These are phyloP conservation scores for Apteryx owenii DNA, from an alignment of 2,113 vertebrate species.

Conservation along the genomic window DNA sequence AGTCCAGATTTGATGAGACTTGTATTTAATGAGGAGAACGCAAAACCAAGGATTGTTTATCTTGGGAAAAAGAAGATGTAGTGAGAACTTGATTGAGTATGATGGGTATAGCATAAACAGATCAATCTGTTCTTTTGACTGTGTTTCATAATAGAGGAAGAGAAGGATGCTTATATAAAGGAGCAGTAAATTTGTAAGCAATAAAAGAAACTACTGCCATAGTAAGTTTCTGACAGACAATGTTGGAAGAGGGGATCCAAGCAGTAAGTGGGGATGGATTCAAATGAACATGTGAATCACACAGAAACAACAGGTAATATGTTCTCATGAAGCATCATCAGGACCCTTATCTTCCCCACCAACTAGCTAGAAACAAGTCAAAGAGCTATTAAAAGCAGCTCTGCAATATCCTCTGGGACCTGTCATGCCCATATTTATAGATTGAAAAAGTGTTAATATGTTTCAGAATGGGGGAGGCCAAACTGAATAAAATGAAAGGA, in stretches of 20 bases:
- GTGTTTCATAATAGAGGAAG: neutral
- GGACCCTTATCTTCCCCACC: neutral
- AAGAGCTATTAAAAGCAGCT: neutral
- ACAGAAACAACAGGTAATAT: neutral
- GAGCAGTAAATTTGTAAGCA: neutral
- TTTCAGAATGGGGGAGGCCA: neutral
- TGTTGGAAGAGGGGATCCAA: neutral
- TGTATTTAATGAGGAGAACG: neutral
- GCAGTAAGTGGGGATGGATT: neutral
- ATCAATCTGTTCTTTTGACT: neutral
- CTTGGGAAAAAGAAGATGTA: neutral
- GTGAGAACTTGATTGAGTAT: neutral
- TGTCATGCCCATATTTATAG: neutral
- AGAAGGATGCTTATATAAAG: neutral
- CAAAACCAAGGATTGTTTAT: neutral
- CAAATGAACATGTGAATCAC: neutral
- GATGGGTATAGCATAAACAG: neutral
- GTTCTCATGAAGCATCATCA: neutral
- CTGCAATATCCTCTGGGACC: neutral
- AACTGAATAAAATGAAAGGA: neutral
- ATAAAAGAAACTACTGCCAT: neutral
- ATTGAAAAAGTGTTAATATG: neutral
- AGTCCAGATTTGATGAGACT: neutral
- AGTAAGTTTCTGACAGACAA: neutral
- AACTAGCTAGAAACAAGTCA: neutral